phyloP scores from a whole-genome alignment of 1,140 invertebrate genomes.

The Brachystomella parvula region DNA sequence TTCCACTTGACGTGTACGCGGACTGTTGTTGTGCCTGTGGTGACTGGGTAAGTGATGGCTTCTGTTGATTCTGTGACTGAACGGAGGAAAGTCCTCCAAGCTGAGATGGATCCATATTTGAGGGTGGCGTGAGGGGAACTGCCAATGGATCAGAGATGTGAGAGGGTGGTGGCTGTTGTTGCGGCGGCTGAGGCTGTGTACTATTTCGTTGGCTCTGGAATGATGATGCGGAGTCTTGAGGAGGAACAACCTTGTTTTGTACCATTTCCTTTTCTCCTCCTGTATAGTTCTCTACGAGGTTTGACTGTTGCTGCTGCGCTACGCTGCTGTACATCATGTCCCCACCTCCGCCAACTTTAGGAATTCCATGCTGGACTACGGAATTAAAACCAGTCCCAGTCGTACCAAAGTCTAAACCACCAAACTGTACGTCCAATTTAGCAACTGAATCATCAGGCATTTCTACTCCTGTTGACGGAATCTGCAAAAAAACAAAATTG shows the following conservation, averaged over 20 bases:
- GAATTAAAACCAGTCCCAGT: slow-evolving; percentile 33
- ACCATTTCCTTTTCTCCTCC: slow-evolving; percentile 24
- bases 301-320: slow-evolving; percentile 7
- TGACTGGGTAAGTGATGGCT: neutral
- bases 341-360: slow-evolving; percentile 13
- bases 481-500: slow-evolving; percentile 48
- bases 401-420: slow-evolving; percentile 66
- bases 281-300: slow-evolving; percentile 21
- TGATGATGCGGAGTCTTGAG: slow-evolving; percentile 22
- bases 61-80: slow-evolving; percentile 22
- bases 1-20: slow-evolving; percentile 13
- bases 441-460: slow-evolving; percentile 83
- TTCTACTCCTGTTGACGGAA: slow-evolving; percentile 85
- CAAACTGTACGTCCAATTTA: slow-evolving; percentile 87
- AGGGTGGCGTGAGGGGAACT: slow-evolving; percentile 20
- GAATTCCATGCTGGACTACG: slow-evolving; percentile 26
- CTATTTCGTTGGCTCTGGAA: slow-evolving; percentile 28
- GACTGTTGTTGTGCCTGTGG: slow-evolving; percentile 15
- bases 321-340: slow-evolving; percentile 31
- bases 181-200: slow-evolving; percentile 11
- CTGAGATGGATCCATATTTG: slow-evolving; percentile 26
- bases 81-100: slow-evolving; percentile 5
- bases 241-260: slow-evolving; percentile 18
- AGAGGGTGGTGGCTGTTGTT: neutral
- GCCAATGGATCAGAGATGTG: neutral